Conservation (phyloP, 2,888 invertebrate species). For the Alloplasta piceator region DNA sequence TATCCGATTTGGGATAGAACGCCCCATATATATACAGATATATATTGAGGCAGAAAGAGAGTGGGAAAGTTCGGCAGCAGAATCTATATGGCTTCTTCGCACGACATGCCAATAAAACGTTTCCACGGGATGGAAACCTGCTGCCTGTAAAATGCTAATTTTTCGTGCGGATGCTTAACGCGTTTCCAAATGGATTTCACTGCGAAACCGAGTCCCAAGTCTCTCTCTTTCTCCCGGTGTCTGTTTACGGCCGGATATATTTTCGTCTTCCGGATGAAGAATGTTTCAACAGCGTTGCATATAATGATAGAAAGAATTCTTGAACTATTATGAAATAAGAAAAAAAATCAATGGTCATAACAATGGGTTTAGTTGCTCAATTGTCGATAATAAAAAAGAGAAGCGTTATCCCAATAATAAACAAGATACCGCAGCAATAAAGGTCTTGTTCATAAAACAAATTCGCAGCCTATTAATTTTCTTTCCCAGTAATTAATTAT, state of each 20-base stretch:
- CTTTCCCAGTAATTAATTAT: too few species aligned
- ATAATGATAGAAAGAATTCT: too few species aligned
- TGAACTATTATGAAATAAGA: too few species aligned
- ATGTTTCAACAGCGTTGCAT: not conserved
- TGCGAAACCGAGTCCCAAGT: conserved; percentile 19
- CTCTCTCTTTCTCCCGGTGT: conserved; percentile 45
- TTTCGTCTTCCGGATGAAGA: conserved; percentile 63
- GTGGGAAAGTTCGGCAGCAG: conserved; percentile 62
- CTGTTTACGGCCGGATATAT: conserved; percentile 72
- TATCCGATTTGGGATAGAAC: too few species aligned
- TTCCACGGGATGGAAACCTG: conserved; percentile 72
- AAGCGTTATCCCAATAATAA: not conserved
- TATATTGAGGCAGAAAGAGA: conserved; percentile 69
- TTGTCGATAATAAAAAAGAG: too few species aligned
- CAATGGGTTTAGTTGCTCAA: too few species aligned
- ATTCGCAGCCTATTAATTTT: too few species aligned
- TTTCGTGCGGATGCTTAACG: conserved; percentile 71
- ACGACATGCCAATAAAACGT: conserved; percentile 82
- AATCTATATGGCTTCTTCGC: conserved; percentile 79
- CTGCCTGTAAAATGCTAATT: conserved; percentile 81
- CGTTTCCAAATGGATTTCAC: conserved; percentile 77
- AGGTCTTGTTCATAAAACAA: not conserved
- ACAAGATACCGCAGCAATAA: not conserved
- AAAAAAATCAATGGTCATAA: too few species aligned
- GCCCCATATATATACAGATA: conserved; percentile 53